phyloP scores from a whole-genome alignment of 2,797 vertebrate species.

The Mormyrops boulengeri region DNA sequence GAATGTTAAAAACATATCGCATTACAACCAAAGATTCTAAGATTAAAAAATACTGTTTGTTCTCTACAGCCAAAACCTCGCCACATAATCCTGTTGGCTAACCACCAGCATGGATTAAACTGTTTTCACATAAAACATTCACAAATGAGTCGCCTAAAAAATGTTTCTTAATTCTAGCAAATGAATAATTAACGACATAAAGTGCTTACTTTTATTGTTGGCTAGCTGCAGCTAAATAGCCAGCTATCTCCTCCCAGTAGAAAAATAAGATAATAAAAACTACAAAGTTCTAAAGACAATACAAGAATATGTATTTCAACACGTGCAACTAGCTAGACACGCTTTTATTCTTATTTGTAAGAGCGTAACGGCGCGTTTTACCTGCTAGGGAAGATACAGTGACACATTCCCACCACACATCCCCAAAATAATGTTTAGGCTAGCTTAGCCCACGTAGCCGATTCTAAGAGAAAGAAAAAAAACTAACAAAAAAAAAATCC shows the following conservation, averaged over 20 bases:
- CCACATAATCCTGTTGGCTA: conserved; percentile 1
- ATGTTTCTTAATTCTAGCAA: background rate
- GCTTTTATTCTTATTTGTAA: background rate
- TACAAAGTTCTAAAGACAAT: background rate
- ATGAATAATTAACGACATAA: background rate
- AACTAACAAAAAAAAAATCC: background rate
- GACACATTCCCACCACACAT: conserved; percentile 8
- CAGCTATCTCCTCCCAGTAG: background rate
- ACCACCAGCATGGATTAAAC: background rate
- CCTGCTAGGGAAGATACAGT: background rate
- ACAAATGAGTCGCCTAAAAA: background rate
- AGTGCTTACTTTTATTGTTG: background rate
- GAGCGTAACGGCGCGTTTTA: conserved; percentile 1
- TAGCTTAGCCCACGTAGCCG: background rate
- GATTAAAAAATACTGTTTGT: background rate
- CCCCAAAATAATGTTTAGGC: background rate
- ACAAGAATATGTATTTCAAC: background rate
- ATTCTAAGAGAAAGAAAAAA: background rate
- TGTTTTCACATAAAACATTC: background rate
- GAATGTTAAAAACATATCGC: background rate
- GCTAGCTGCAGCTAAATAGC: background rate
- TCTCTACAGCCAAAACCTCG: background rate
- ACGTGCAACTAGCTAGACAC: background rate
- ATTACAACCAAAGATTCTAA: background rate
- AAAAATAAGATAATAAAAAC: background rate